phyloP scores from a whole-genome alignment of 2,797 vertebrate species.

The Anableps anableps region DNA sequence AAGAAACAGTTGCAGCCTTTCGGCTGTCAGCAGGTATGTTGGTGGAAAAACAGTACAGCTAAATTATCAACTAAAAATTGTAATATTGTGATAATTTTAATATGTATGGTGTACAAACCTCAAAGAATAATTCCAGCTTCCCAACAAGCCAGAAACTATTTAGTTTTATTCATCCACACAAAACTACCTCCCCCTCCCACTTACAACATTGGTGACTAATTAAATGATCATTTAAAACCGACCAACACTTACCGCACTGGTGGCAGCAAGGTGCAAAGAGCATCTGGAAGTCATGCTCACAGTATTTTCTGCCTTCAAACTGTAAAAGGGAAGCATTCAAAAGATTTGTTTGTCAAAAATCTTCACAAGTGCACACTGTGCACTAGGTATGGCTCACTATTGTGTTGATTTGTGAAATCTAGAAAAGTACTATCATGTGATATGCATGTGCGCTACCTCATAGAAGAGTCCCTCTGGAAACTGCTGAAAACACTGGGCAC shows the following conservation, averaged over 20 bases:
- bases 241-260: constrained; percentile 91
- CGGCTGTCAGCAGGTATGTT: not conserved
- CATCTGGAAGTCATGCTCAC: constrained; percentile 99
- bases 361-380: not conserved
- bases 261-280: constrained; percentile 98
- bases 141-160: not conserved
- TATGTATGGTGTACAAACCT: not conserved
- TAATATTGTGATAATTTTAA: not conserved
- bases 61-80: not conserved
- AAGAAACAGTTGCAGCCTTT: not conserved
- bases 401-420: not conserved
- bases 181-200: not conserved
- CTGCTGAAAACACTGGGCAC: constrained; percentile 98
- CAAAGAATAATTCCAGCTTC: not conserved
- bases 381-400: not conserved
- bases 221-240: not conserved
- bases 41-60: not conserved
- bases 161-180: not conserved
- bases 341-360: not conserved
- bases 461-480: constrained; percentile 98
- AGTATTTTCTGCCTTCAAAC: constrained; percentile 99
- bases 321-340: constrained; percentile 32
- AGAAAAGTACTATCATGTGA: not conserved
- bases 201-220: not conserved
- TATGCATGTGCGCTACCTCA: constrained; percentile 81